Evolutionary conservation across 1,140 invertebrate genomes (phyloP), one percentile per base, ranked within the genome.

Genomic region (Meteorus sp.): DNA sequence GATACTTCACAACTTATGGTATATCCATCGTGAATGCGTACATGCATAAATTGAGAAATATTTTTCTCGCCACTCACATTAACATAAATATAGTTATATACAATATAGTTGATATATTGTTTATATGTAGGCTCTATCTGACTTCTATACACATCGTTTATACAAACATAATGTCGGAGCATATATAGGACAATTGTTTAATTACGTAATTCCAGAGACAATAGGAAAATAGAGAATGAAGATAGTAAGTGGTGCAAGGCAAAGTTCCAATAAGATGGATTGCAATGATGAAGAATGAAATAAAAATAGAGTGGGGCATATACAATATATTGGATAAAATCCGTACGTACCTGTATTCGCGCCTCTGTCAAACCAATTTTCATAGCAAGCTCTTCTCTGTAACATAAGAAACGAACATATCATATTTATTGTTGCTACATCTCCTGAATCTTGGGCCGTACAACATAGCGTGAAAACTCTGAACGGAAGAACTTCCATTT

Each of bases 321-420:
- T n/a, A n/a, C n/a, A n/a, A n/a, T n/a, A n/a, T n/a, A n/a, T n/a
- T n/a, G n/a, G n/a, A n/a, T n/a, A 39, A 39, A 39, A 39, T n/a
- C 3, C 8, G 8, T 55, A 72, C 79, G 87, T 83, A 98, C 97
- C 89, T 99, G 97, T 78, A 99, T 98, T 74, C 97, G 84, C 19
- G 96, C 96, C 85, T 99, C 97, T 25, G 95, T 98, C 61, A 99
- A 82, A 70, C 95, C 94, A 70, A 99, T 95, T 79, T 97, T 95
- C 88, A 97, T 93, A 17, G 97, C 97, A 47, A 99, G 83, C 78
- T 98, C 96, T 79, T 99, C 97, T 74, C 97, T 94, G 87, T 60
- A 90, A 90, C 70, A 65, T 44, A 55, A 74, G 70, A 65, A 76
- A 69, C 66, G 52, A 62, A 60, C 57, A 70, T 58, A 59, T 62